Percentiles rank a stretch among this genome's conserved stretches.
Conservation (phyloP, 2,888 invertebrate genomes). For the Bugula neritina region DNA sequence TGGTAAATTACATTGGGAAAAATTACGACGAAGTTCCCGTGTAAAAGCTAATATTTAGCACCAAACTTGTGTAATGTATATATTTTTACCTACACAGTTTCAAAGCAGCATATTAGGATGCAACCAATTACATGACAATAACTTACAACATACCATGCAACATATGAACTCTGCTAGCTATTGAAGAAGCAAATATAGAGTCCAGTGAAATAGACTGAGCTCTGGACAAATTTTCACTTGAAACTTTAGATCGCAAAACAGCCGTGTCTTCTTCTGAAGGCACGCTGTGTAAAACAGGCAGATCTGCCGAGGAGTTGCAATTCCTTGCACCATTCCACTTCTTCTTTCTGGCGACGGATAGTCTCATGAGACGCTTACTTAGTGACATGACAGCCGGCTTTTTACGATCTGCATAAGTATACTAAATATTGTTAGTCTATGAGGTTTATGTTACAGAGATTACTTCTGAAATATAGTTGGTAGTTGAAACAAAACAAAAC, state of each 20-base stretch:
- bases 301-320: background rate
- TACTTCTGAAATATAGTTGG: too few species aligned
- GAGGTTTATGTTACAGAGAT: too few species aligned
- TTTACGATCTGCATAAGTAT: background rate
- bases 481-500: too few species aligned
- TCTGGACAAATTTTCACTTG: background rate
- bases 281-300: background rate
- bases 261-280: background rate
- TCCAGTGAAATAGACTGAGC: slow-evolving; percentile 8
- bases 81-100: too few species aligned
- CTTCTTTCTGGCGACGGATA: background rate
- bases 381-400: background rate
- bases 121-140: too few species aligned
- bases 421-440: too few species aligned
- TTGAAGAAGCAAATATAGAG: slow-evolving; percentile 10
- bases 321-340: background rate
- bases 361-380: slow-evolving; percentile 1
- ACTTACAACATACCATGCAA: background rate
- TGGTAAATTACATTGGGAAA: too few species aligned
- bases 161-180: background rate
- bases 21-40: too few species aligned
- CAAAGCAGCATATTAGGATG: too few species aligned
- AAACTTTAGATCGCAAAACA: background rate
- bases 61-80: too few species aligned
- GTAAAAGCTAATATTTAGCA: too few species aligned